Conservation (phyloP, 2,113 vertebrate genomes). For the Zeus faber region DNA sequence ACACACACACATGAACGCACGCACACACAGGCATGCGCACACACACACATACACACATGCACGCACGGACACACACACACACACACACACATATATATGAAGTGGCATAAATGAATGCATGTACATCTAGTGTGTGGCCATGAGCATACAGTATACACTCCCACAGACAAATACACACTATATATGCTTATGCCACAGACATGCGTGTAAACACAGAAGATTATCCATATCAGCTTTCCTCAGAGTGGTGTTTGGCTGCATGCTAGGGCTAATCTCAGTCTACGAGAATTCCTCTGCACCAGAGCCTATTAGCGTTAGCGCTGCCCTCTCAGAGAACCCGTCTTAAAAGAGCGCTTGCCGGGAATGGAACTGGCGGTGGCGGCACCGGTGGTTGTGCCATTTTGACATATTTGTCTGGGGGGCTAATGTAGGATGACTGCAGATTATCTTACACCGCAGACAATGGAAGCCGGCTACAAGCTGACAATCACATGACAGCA, state of each 20-base stretch:
- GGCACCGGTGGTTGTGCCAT: constrained; percentile 15
- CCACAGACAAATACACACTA: constrained; percentile 20
- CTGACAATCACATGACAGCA: constrained; percentile 54
- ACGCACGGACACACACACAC: too few species aligned
- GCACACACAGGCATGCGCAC: too few species aligned
- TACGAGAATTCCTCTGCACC: constrained; percentile 28
- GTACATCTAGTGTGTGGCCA: too few species aligned
- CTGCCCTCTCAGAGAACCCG: constrained; percentile 27
- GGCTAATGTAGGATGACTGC: constrained; percentile 33
- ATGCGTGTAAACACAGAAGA: constrained; percentile 58
- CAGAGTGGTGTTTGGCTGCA: constrained; percentile 53
- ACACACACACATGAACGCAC: not conserved
- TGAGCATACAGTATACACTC: too few species aligned
- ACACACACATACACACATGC: not conserved
- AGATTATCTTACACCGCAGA: constrained; percentile 57
- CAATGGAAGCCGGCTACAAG: constrained; percentile 47
- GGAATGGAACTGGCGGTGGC: constrained; percentile 3
- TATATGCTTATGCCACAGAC: constrained; percentile 53
- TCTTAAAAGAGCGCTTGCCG: constrained; percentile 16
- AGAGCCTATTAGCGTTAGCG: too few species aligned
- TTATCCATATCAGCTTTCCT: constrained; percentile 67
- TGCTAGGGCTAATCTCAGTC: constrained; percentile 49
- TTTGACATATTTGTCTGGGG: constrained; percentile 34
- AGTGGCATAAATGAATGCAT: too few species aligned
- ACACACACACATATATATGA: too few species aligned